A percentile compares a stretch with the other conserved stretches of the same genome.
Conservation (phyloP, 2,113 vertebrate species). For the Clarias magur region DNA sequence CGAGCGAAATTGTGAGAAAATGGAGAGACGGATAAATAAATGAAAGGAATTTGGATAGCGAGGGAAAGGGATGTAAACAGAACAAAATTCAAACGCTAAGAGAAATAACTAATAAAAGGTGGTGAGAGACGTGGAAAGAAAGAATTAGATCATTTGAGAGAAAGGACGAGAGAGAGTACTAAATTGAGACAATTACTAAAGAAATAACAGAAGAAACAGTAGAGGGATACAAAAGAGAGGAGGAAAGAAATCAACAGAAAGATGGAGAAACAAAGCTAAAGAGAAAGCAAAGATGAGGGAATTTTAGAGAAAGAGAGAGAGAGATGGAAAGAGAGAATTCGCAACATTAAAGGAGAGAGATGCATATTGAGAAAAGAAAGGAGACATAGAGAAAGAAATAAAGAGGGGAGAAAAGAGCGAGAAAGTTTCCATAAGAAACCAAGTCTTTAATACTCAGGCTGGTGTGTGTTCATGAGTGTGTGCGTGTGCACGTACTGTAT, state of each 20-base stretch:
- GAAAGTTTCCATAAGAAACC: not conserved
- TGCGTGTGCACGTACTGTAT: not conserved
- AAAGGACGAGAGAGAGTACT: too few relatives aligned
- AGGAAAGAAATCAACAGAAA: not conserved
- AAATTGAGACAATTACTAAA: too few relatives aligned
- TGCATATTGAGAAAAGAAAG: not conserved
- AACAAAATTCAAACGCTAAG: too few relatives aligned
- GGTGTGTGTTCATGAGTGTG: not conserved
- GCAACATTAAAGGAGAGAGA: not conserved
- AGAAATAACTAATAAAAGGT: too few relatives aligned
- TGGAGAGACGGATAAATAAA: not conserved
- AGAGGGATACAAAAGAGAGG: not conserved
- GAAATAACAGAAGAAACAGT: too few relatives aligned
- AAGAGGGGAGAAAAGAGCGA: not conserved
- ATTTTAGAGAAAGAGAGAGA: not conserved
- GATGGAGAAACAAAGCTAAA: too few relatives aligned
- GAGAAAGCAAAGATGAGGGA: not conserved
- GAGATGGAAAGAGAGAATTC: not conserved
- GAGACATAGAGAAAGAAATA: not conserved
- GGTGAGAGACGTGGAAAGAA: too few relatives aligned
- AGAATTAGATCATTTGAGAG: too few relatives aligned
- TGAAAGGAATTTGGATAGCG: not conserved
- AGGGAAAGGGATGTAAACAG: too few relatives aligned
- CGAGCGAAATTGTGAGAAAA: not conserved
- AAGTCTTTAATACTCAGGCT: not conserved